These are phyloP conservation scores for Cosmia pyralina DNA, from an alignment of 2,888 invertebrate species.

Conservation along the genomic window DNA sequence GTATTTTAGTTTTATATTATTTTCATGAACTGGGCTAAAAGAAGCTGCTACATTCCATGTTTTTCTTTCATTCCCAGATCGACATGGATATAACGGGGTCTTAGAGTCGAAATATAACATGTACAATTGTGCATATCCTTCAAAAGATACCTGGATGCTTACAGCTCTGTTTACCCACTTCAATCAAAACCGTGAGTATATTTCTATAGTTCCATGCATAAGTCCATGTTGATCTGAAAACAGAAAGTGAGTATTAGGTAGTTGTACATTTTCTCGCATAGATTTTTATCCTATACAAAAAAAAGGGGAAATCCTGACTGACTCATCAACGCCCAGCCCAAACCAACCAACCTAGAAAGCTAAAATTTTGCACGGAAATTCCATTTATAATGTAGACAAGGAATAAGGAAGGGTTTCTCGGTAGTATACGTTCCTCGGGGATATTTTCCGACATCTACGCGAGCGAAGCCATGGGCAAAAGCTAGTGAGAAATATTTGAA, in stretches of 20 bases:
- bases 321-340: too few relatives aligned
- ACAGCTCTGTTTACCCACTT: slow-evolving; percentile 68
- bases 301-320: too few relatives aligned
- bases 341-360: too few relatives aligned
- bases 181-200: slow-evolving; percentile 69
- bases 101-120: slow-evolving; percentile 67
- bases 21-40: slow-evolving; percentile 35
- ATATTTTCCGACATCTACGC: too few relatives aligned
- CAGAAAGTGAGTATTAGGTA: slow-evolving; percentile 1
- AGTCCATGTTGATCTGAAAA: slow-evolving; percentile 51
- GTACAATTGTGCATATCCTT: slow-evolving; percentile 68
- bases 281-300: neutral
- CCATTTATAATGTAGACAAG: too few relatives aligned
- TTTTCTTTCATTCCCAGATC: slow-evolving; percentile 67
- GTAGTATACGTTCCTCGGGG: too few relatives aligned
- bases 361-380: too few relatives aligned
- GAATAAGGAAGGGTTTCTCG: too few relatives aligned
- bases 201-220: slow-evolving; percentile 48
- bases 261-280: neutral
- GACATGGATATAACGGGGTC: slow-evolving; percentile 66
- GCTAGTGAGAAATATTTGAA: too few relatives aligned
- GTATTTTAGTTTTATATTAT: slow-evolving; percentile 14
- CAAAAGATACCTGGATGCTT: slow-evolving; percentile 69
- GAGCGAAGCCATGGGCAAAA: too few relatives aligned
- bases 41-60: slow-evolving; percentile 59